Percentiles rank a stretch among this genome's conserved stretches.
phyloP scores from a whole-genome alignment of 2,113 vertebrate genomes.

The Actenoides hombroni region DNA sequence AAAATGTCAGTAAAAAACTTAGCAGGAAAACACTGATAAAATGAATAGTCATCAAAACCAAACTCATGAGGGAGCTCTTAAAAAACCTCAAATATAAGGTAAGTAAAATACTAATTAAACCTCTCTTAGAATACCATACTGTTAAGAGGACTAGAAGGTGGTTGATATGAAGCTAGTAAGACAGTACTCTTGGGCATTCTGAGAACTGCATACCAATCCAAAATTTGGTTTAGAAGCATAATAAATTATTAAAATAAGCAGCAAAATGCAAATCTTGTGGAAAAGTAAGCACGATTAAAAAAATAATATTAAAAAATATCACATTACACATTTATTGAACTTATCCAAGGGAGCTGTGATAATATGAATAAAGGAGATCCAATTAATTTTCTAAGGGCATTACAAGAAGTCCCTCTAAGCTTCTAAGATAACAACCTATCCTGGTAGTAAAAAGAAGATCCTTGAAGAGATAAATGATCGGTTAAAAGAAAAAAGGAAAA shows the following conservation, averaged over 20 bases:
- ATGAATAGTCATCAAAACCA: neutral
- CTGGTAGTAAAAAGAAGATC: neutral
- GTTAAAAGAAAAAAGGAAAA: neutral
- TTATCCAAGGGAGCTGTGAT: neutral
- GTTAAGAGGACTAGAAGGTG: neutral
- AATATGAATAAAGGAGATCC: neutral
- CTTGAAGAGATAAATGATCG: neutral
- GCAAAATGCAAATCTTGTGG: neutral
- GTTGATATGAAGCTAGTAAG: neutral
- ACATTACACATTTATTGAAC: neutral
- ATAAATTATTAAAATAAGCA: neutral
- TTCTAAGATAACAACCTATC: neutral
- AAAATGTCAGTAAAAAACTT: neutral
- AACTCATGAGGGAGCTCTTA: neutral
- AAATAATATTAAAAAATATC: neutral
- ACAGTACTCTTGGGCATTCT: neutral
- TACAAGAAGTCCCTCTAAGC: neutral
- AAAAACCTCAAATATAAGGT: neutral
- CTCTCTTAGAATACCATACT: neutral
- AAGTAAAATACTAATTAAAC: neutral
- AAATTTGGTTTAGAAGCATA: neutral
- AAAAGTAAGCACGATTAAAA: neutral
- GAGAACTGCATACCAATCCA: neutral
- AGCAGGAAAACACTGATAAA: neutral
- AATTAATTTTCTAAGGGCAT: neutral